phyloP scores from a whole-genome alignment of 2,888 invertebrate genomes.

The Blera fallax region DNA sequence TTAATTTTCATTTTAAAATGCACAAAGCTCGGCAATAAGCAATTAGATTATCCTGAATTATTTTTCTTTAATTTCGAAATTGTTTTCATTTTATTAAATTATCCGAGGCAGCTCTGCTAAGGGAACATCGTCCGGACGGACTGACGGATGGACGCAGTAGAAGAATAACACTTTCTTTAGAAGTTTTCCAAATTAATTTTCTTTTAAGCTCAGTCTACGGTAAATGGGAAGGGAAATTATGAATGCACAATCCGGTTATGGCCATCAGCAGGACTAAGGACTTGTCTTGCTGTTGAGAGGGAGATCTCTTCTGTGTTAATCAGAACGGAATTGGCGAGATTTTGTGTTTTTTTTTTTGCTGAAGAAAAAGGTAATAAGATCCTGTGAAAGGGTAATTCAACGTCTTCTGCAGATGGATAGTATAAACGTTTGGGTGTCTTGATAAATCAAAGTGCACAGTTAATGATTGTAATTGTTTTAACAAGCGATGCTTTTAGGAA shows the following conservation, averaged over 20 bases:
- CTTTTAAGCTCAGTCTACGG: constrained; percentile 52
- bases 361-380: constrained; percentile 37
- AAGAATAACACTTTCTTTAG: constrained; percentile 65
- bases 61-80: constrained; percentile 72
- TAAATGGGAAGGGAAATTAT: constrained; percentile 41
- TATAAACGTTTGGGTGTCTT: constrained; percentile 3
- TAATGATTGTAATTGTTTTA: constrained; percentile 62
- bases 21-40: constrained; percentile 67
- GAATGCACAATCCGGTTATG: constrained; percentile 64
- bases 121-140: not conserved
- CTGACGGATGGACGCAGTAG: constrained; percentile 38
- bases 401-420: not conserved
- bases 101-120: constrained; percentile 29
- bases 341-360: constrained; percentile 23
- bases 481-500: constrained; percentile 51
- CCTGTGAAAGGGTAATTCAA: constrained; percentile 47
- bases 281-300: not conserved
- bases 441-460: constrained; percentile 32
- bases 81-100: constrained; percentile 72
- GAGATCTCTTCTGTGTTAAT: constrained; percentile 38
- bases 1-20: constrained; percentile 60
- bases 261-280: constrained; percentile 22
- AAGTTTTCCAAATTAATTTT: constrained; percentile 69
- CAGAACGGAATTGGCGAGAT: constrained; percentile 36
- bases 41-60: constrained; percentile 72